Conservation (phyloP, 2,113 vertebrate genomes). For the Bufo gargarizans region DNA sequence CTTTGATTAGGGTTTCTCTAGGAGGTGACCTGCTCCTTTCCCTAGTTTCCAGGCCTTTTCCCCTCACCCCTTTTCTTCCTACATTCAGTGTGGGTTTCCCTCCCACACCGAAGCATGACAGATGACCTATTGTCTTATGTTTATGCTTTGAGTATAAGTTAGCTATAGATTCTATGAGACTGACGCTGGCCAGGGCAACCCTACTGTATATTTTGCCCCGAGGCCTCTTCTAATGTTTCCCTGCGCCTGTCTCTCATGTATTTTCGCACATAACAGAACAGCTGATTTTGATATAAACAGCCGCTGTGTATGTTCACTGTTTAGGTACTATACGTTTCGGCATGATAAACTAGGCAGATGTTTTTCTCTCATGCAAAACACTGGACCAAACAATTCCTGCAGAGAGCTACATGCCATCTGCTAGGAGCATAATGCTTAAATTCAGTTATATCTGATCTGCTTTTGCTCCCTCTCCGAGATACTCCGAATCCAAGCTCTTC, state of each 20-base stretch:
- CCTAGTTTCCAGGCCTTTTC: too few species aligned
- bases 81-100: too few species aligned
- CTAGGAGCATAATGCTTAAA: slow-evolving; percentile 27
- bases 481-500: slow-evolving; percentile 13
- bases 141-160: too few species aligned
- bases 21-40: too few species aligned
- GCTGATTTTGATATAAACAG: slow-evolving; percentile 14
- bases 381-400: slow-evolving; percentile 41
- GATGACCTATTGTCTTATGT: too few species aligned
- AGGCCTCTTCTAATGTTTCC: not conserved
- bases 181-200: too few species aligned
- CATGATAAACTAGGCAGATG: slow-evolving; percentile 37
- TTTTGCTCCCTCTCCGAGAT: slow-evolving; percentile 20
- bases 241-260: not conserved
- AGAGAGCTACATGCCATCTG: slow-evolving; percentile 40
- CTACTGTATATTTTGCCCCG: not conserved
- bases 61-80: too few species aligned
- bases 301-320: not conserved
- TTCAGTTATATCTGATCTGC: slow-evolving; percentile 35
- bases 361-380: slow-evolving; percentile 30
- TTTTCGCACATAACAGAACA: not conserved
- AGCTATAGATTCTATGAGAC: too few species aligned
- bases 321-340: slow-evolving; percentile 27
- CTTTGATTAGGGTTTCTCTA: too few species aligned
- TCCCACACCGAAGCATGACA: too few species aligned